Evolutionary conservation across 2,113 vertebrate genomes (phyloP), one percentile per base, ranked within the genome.

Genomic region (Odobenus rosmarus): DNA sequence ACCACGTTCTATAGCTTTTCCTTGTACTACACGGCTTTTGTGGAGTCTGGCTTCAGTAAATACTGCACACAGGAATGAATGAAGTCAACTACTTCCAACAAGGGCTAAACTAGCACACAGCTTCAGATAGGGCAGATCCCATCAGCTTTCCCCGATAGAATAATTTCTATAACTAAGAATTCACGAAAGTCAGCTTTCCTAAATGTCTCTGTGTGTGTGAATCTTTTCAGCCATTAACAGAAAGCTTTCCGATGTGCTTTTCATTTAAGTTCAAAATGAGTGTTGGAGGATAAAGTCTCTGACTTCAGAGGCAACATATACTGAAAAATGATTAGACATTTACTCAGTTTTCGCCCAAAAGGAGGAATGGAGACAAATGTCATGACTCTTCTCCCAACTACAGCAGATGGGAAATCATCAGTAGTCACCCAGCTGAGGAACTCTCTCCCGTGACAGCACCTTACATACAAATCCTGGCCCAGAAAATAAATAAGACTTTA

Each of bases 401-500:
- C n/a, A 90, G 90, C 87, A 93, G 74, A 76, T 62, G 39, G 39
- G 31, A 88, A 80, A 80, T 24, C 82, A 82, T 36, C 12, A 69
- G 57, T 10, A 46, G 39, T 33, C 87, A 69, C 26, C 7, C 57
- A 79, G 28, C 1, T 31, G 21, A 93, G 53, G 64, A 49, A 77
- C 61, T 55, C 39, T 55, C 39, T 89, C 79, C 77, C 28, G 39
- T 5, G 42, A 83, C 3, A 28, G 42, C 51, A 49, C 6, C 24
- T 7, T 39, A 26, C 11, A 51, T 39, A 67, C 46, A 96, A 59
- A 76, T 46, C 46, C 16, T 49, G 71, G 57, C 26, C 21, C 28
- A 88, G 42, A 95, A 95, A 87, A 88, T 26, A 88, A 91, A 46
- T n/a, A 42, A n/a, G 74, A 69, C 53, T 92, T 67, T 21, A 88